Base-by-base conservation (phyloP, 2,113 vertebrate species). In the Takifugu bimaculatus region DNA sequence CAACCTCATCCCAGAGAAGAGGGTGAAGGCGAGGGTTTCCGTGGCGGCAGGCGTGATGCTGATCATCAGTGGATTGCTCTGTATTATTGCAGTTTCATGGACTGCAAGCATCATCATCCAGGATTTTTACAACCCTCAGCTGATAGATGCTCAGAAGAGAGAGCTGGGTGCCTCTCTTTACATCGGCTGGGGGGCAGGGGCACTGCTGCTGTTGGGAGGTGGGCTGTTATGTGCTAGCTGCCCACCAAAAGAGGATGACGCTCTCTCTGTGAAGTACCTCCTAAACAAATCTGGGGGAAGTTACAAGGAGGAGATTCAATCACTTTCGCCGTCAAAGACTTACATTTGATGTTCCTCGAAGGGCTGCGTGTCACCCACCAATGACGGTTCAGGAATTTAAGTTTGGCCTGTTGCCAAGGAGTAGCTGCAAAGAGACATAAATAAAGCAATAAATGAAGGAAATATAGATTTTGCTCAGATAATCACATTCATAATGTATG, bases 71-170 rank as follows among this genome's bases (percentile, higher is more conserved):
- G 86, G 93, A 3, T 0, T 96, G 43, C 81, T 97, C 56, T 80
- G 89, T 49, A 85, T 95, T 49, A 88, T 95, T 50, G 92, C 95
- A 0, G 48, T 94, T 39, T 95, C 86, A 63, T 98, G 94, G 95
- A 93, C 94, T 0, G 91, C 95, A 70, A 90, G 92, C 86, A 88
- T 63, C 54, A 82, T 96, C 82, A 87, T 96, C 66, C 88, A 39
- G 14, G 87, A 97, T 59, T 98, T 96, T 91, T 95, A 95, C 92
- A 88, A 76, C 72, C 84, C 90, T 0, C 0, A 87, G 0, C 1
- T 86, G 0, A 15, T 75, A 3, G 67, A 68, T 0, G 61, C 49
- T 2, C 88, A 83, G 85, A 84, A 82, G 47, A 76, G 85, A 56
- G 91, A 91, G 75, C 70, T 97, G 20, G 95, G 96, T 0, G 85